Base-by-base conservation (phyloP, 2,113 vertebrate genomes). In the Pontoporia blainvillei region DNA sequence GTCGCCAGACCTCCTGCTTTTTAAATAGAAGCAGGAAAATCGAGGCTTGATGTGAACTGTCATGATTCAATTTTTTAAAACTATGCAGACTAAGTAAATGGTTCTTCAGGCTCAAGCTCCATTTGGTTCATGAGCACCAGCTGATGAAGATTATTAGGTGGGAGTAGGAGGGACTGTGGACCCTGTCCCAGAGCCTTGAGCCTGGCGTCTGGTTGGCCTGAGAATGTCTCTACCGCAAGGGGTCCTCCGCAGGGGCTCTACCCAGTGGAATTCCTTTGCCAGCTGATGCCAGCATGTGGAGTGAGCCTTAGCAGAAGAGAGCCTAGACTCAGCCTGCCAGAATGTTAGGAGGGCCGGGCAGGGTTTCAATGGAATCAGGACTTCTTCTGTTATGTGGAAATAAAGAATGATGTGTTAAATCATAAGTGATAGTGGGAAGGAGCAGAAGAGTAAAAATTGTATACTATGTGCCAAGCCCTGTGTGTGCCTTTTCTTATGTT, bases 41-140 rank as follows among this genome's bases (percentile, higher is more conserved):
- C 73, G 34, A 71, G 67, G 67, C 52, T 81, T 88, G 39, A 69
- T n/a, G 21, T 34, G 20, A 88, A 49, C 15, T 31, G 15, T 3
- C 9, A 76, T 31, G 18, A 69, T 66, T 93, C 20, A 75, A n/a
- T 39, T 94, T 73, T 81, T 75, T 15, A 69, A 84, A 93, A 81
- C 20, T 73, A 6, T 73, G 27, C 17, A 85, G 76, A 52, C 3
- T 17, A 87, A 94, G 44, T 20, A 94, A 81, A 81, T 66, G 67
- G 1, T 49, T 95, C 12, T 85, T 69, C 13, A 18, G 12, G 29
- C 1, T 39, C 11, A 18, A 20, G 34, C 1, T n/a, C 2, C 12
- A 66, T 84, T 29, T 92, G 34, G n/a, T 21, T 90, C 54, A 71
- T 7, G 9, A 23, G 34, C 34, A 31, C 18, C 13, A 39, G n/a